These are phyloP conservation scores for Dipodomys ordii DNA, from an alignment of 2,113 vertebrate genomes.

Conservation along the genomic window DNA sequence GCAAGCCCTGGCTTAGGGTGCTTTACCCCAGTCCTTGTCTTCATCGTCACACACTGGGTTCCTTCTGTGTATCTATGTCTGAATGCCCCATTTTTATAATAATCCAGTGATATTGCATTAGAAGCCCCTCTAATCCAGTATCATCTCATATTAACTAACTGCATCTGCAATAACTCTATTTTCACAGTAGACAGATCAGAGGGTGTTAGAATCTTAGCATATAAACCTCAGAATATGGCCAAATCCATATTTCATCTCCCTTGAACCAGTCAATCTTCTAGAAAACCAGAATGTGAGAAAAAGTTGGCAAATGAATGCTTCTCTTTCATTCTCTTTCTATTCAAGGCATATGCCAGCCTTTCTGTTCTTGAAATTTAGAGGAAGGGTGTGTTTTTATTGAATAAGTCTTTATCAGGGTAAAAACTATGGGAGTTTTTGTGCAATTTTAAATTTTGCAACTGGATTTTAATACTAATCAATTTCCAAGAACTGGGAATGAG, in stretches of 20 bases:
- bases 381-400: neutral
- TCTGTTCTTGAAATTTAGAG: neutral
- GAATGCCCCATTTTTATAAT: neutral
- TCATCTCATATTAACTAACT: neutral
- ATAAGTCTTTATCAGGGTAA: neutral
- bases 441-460: neutral
- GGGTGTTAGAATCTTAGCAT: neutral
- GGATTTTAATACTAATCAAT: neutral
- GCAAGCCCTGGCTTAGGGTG: neutral
- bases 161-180: neutral
- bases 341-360: neutral
- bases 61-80: neutral
- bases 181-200: neutral
- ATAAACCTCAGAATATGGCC: neutral
- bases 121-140: neutral
- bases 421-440: neutral
- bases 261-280: neutral
- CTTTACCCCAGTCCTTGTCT: neutral
- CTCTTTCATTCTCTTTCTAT: neutral
- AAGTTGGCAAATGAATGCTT: neutral
- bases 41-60: neutral
- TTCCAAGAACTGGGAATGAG: constrained; percentile 9
- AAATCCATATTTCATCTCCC: neutral
- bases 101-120: neutral
- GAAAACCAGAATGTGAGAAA: neutral